Evolutionary conservation across 2,888 invertebrate species (phyloP).

Genomic region (Scelioninae gen. 1): DNA sequence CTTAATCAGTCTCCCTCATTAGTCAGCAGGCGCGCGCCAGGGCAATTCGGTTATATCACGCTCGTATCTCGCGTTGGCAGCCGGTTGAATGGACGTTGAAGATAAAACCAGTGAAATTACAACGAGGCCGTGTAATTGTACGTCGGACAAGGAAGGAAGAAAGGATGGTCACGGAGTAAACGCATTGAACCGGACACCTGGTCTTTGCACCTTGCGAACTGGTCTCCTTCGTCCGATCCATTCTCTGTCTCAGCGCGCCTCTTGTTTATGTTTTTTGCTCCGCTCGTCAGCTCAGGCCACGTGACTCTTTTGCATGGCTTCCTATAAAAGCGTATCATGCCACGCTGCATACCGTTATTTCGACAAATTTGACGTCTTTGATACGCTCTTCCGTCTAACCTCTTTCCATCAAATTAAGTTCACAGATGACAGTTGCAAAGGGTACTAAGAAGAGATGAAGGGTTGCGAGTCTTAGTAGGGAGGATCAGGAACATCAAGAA

Average conservation of each 20-base stretch:
- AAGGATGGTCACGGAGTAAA: slow-evolving; percentile 70
- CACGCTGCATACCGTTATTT: slow-evolving; percentile 62
- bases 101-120: slow-evolving; percentile 73
- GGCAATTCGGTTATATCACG: slow-evolving; percentile 50
- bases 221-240: slow-evolving; percentile 67
- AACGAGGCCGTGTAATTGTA: slow-evolving; percentile 71
- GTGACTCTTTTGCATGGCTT: slow-evolving; percentile 73
- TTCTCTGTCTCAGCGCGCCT: slow-evolving; percentile 41
- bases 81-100: slow-evolving; percentile 62
- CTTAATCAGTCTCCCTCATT: slow-evolving; percentile 62
- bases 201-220: slow-evolving; percentile 79
- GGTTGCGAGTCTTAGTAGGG: slow-evolving; percentile 20
- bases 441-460: slow-evolving; percentile 31
- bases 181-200: slow-evolving; percentile 75
- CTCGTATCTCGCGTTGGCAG: slow-evolving; percentile 66
- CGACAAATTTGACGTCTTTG: slow-evolving; percentile 57
- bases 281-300: slow-evolving; percentile 54
- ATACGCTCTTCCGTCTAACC: slow-evolving; percentile 22
- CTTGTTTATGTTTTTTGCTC: slow-evolving; percentile 61
- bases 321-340: slow-evolving; percentile 64
- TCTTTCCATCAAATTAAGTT: slow-evolving; percentile 40
- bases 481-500: slow-evolving; percentile 23
- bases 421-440: slow-evolving; percentile 24
- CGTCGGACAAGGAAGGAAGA: slow-evolving; percentile 60
- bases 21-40: slow-evolving; percentile 54